These are phyloP conservation scores for Hyalella azteca DNA, from an alignment of 2,888 invertebrate genomes.

Conservation along the genomic window DNA sequence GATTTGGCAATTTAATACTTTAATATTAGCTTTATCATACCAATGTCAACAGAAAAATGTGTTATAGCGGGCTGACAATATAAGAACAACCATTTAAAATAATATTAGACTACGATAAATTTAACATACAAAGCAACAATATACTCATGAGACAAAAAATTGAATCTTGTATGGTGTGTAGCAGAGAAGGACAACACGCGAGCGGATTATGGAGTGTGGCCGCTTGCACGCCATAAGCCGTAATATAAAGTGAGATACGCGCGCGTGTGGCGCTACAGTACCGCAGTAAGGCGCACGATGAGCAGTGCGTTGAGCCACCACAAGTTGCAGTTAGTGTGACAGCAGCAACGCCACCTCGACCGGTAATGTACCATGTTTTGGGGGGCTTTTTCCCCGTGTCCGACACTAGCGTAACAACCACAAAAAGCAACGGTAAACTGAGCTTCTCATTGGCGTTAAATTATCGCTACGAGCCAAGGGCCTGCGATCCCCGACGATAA, in stretches of 20 bases:
- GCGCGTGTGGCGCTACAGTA: not conserved
- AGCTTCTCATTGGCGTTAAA: conserved; percentile 36
- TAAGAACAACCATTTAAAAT: too few relatives aligned
- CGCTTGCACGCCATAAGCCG: not conserved
- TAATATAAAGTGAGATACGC: not conserved
- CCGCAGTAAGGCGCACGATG: conserved; percentile 2
- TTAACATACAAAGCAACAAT: too few relatives aligned
- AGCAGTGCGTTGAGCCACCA: conserved; percentile 4
- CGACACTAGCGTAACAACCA: conserved; percentile 31
- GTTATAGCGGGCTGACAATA: too few relatives aligned
- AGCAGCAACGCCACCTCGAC: conserved; percentile 23
- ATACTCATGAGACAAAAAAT: too few relatives aligned
- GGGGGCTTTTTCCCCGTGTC: conserved; percentile 28
- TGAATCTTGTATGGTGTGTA: too few relatives aligned
- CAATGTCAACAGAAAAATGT: too few relatives aligned
- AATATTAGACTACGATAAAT: too few relatives aligned
- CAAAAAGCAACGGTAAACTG: conserved; percentile 36
- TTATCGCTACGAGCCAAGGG: conserved; percentile 34
- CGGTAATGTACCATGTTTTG: conserved; percentile 34
- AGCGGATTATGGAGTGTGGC: not conserved
- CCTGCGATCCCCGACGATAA: conserved; percentile 30
- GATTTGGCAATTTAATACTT: too few relatives aligned
- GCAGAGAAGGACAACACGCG: not conserved
- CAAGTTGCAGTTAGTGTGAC: conserved; percentile 35
- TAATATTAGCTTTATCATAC: too few relatives aligned